phyloP scores from a whole-genome alignment of 1,140 invertebrate species.

The Chelonus insularis region DNA sequence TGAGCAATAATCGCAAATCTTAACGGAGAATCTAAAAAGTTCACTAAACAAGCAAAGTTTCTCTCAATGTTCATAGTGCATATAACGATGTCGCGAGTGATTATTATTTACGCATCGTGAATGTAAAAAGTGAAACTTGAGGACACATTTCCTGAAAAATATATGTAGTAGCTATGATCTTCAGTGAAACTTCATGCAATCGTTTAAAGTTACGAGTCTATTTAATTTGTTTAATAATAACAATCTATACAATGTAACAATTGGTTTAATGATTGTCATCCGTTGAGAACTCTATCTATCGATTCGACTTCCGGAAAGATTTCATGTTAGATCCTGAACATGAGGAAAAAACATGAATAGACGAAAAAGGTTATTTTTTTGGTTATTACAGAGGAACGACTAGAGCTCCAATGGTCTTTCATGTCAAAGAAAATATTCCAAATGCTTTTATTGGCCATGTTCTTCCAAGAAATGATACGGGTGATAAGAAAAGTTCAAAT shows the following conservation, averaged over 20 bases:
- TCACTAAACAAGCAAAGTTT: neutral
- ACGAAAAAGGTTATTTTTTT: no score
- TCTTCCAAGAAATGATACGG: conserved; percentile 64
- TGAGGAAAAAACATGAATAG: no score
- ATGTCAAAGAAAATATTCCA: conserved; percentile 76
- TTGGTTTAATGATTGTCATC: neutral
- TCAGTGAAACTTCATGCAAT: neutral
- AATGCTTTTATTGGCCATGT: conserved; percentile 77
- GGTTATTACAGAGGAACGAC: conserved; percentile 63
- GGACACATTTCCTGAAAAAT: neutral
- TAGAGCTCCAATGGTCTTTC: conserved; percentile 71
- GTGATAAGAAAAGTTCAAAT: conserved; percentile 41
- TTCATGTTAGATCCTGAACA: no score
- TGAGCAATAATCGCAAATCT: no score
- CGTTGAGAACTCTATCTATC: no score
- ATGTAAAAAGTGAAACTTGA: conserved; percentile 11
- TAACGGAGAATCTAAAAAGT: neutral
- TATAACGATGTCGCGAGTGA: neutral
- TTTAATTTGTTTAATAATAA: neutral
- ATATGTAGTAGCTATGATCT: neutral
- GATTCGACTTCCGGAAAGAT: no score
- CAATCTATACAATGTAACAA: neutral
- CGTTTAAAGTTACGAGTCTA: neutral
- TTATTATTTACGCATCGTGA: conserved; percentile 3
- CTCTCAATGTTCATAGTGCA: neutral